Percentiles rank a stretch among this genome's conserved stretches.
These are phyloP conservation scores for Halichoeres trimaculatus DNA, from an alignment of 2,113 vertebrate genomes.

Conservation along the genomic window DNA sequence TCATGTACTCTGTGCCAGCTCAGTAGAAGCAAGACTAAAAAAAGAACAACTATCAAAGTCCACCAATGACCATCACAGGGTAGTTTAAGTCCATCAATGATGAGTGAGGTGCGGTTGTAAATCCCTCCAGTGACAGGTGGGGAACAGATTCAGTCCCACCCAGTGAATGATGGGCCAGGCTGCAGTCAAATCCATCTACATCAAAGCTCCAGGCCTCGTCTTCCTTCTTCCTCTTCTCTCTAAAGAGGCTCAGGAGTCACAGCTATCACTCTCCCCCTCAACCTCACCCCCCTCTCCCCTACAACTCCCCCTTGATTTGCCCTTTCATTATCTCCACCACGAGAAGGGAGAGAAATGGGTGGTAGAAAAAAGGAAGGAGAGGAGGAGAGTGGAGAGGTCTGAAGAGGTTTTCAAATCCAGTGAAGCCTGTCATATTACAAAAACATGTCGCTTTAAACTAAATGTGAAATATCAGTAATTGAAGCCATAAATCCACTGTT, in stretches of 20 bases:
- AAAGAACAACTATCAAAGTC: constrained; percentile 9
- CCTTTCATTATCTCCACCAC: constrained; percentile 85
- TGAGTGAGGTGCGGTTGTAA: constrained; percentile 56
- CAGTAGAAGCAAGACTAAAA: background rate
- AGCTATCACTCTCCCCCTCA: constrained; percentile 81
- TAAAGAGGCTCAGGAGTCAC: constrained; percentile 74
- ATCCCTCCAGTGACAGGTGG: constrained; percentile 55
- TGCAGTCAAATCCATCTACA: constrained; percentile 68
- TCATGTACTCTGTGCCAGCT: constrained; percentile 14
- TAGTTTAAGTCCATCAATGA: constrained; percentile 63
- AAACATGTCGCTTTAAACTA: constrained; percentile 96
- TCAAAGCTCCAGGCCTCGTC: constrained; percentile 70
- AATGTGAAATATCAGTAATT: constrained; percentile 96
- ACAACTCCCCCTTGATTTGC: constrained; percentile 66
- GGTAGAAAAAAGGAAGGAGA: constrained; percentile 37
- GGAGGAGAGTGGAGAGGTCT: constrained; percentile 80
- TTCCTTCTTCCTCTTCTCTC: constrained; percentile 74
- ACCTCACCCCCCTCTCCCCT: constrained; percentile 71
- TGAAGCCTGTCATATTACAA: constrained; percentile 93
- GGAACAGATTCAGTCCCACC: constrained; percentile 27
- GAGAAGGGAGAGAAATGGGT: constrained; percentile 54
- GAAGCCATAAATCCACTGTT: constrained; percentile 93
- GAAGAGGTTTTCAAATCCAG: constrained; percentile 88
- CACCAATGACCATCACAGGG: constrained; percentile 38
- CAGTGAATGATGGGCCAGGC: constrained; percentile 58